Evolutionary conservation across 2,888 invertebrate species (phyloP).

Genomic region (Cantharis flavilabris): DNA sequence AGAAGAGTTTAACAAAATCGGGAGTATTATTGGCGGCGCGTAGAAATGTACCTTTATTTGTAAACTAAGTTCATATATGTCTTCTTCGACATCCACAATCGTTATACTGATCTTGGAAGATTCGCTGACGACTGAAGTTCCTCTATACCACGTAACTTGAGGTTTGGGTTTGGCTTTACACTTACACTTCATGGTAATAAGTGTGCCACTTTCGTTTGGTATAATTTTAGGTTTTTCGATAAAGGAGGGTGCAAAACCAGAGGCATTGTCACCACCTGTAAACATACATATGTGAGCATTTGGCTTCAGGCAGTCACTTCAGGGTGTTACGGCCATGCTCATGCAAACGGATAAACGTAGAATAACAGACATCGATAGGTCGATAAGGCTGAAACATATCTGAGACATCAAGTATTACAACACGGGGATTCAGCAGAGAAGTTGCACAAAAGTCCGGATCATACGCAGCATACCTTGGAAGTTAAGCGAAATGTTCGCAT

Average conservation of each 20-base stretch:
- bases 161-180: slow-evolving; percentile 95
- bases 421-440: slow-evolving; percentile 30
- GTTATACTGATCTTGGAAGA: slow-evolving; percentile 83
- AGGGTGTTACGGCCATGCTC: slow-evolving; percentile 52
- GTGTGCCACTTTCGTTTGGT: slow-evolving; percentile 95
- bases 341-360: slow-evolving; percentile 47
- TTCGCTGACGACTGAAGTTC: slow-evolving; percentile 82
- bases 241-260: slow-evolving; percentile 95
- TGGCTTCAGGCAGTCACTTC: slow-evolving; percentile 40
- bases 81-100: slow-evolving; percentile 77
- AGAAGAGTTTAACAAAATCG: background rate
- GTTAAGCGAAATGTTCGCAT: slow-evolving; percentile 99
- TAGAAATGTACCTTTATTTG: slow-evolving; percentile 70
- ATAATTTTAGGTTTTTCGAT: slow-evolving; percentile 98
- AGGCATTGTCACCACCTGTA: slow-evolving; percentile 88
- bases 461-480: slow-evolving; percentile 83
- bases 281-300: slow-evolving; percentile 45
- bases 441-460: slow-evolving; percentile 26
- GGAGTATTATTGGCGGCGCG: background rate
- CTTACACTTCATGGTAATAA: slow-evolving; percentile 96
- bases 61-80: slow-evolving; percentile 84
- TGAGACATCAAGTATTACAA: slow-evolving; percentile 30
- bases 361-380: slow-evolving; percentile 27
- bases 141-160: slow-evolving; percentile 93
- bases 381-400: slow-evolving; percentile 31